These are phyloP conservation scores for Campoletis sonorensis DNA, from an alignment of 1,140 invertebrate species.

Conservation along the genomic window DNA sequence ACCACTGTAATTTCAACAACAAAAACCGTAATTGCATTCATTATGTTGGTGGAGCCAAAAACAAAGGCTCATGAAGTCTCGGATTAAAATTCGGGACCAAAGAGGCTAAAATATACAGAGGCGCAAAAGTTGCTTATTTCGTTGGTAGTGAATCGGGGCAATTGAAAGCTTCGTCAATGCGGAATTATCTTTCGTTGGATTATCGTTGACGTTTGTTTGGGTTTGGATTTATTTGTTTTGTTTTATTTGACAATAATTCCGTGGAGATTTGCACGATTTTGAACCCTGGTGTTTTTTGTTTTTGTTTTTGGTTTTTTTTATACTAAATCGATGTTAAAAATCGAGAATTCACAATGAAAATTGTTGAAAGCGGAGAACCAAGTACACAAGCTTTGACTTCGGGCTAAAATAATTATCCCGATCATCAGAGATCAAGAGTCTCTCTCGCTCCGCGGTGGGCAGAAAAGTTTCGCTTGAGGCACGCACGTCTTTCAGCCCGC, in stretches of 20 bases:
- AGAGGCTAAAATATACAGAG: background rate
- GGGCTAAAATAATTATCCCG: slow-evolving; percentile 44
- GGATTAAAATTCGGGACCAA: slow-evolving; percentile 25
- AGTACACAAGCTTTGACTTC: slow-evolving; percentile 22
- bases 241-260: background rate
- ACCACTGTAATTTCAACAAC: slow-evolving; percentile 70
- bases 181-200: background rate
- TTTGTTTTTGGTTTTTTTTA: too few species aligned
- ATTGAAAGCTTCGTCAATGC: background rate
- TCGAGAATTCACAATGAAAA: too few species aligned
- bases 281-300: too few species aligned
- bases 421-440: slow-evolving; percentile 43
- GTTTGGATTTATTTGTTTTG: background rate
- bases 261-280: too few species aligned
- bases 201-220: background rate
- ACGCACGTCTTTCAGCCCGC: slow-evolving; percentile 21
- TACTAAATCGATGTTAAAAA: too few species aligned
- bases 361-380: too few species aligned
- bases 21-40: slow-evolving; percentile 74
- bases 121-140: background rate
- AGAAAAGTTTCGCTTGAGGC: slow-evolving; percentile 34
- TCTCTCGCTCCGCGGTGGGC: slow-evolving; percentile 32
- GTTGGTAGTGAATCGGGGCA: background rate
- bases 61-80: slow-evolving; percentile 55
- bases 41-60: slow-evolving; percentile 65